Evolutionary conservation across 1,140 invertebrate species (phyloP).

Genomic region (Aradophagus sp.): DNA sequence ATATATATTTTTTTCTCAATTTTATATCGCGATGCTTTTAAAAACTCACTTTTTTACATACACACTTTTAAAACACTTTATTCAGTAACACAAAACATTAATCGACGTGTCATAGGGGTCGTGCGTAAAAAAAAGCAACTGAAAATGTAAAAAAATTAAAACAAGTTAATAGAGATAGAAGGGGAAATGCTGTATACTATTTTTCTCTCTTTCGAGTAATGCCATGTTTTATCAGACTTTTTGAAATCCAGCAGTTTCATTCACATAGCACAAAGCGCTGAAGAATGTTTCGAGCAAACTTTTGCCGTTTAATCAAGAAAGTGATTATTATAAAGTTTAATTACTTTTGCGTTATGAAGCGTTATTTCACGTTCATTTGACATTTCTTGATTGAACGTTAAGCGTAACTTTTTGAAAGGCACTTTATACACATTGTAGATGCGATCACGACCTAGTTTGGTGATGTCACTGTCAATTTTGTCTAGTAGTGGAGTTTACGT

Average conservation of each 20-base stretch:
- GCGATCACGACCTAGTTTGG: conserved; percentile 13
- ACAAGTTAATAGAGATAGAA: not conserved
- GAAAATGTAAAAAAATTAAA: too few relatives aligned
- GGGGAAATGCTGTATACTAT: not conserved
- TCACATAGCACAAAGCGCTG: conserved; percentile 16
- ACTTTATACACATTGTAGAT: conserved; percentile 21
- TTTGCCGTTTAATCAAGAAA: conserved; percentile 14
- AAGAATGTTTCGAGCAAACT: not conserved
- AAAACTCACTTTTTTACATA: conserved; percentile 35
- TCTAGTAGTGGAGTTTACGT: conserved; percentile 2
- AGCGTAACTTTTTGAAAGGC: conserved; percentile 18
- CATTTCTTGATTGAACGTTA: conserved; percentile 31
- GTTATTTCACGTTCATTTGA: conserved; percentile 1
- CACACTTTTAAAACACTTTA: conserved; percentile 37
- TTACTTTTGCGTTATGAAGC: not conserved
- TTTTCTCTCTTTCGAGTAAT: too few relatives aligned
- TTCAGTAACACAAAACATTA: conserved; percentile 36
- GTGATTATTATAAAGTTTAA: conserved; percentile 4
- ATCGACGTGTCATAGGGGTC: conserved; percentile 44
- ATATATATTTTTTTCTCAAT: conserved; percentile 11
- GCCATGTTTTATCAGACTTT: conserved; percentile 10
- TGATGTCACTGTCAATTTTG: conserved; percentile 13
- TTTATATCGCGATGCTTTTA: conserved; percentile 41
- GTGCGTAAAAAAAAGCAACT: conserved; percentile 29
- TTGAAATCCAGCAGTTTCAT: conserved; percentile 5